These are phyloP conservation scores for Gila robusta DNA, from an alignment of 2,797 vertebrate genomes.

Conservation along the genomic window DNA sequence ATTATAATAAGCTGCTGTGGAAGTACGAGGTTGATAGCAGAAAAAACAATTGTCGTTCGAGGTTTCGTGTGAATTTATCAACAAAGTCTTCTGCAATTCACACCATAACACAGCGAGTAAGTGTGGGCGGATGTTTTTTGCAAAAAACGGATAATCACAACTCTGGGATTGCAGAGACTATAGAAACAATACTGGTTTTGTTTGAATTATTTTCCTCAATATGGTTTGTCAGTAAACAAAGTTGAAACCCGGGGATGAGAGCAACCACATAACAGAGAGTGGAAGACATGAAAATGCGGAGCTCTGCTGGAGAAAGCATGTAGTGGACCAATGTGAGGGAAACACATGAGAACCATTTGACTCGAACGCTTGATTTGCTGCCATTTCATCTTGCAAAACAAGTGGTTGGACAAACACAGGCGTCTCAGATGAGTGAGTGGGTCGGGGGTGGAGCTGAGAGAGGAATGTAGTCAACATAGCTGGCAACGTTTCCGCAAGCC, in stretches of 20 bases:
- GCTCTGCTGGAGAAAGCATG: conserved; percentile 25
- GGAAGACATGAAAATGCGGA: conserved; percentile 41
- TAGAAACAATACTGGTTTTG: conserved; percentile 49
- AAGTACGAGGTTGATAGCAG: neutral
- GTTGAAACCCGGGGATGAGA: conserved; percentile 12
- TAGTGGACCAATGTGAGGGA: conserved; percentile 19
- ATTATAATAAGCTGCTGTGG: neutral
- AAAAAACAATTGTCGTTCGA: neutral
- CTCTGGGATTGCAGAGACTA: conserved; percentile 22
- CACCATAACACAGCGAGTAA: conserved; percentile 3
- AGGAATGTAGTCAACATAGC: conserved; percentile 37
- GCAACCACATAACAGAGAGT: conserved; percentile 50
- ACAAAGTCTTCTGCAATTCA: conserved; percentile 17
- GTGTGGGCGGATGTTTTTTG: conserved; percentile 50
- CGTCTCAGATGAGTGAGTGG: conserved; percentile 44
- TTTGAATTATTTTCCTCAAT: conserved; percentile 49
- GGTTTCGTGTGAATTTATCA: conserved; percentile 27
- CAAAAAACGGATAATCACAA: conserved; percentile 44
- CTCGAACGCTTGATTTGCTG: conserved; percentile 37
- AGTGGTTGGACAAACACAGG: conserved; percentile 38
- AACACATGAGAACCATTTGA: conserved; percentile 48
- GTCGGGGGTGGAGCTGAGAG: conserved; percentile 17
- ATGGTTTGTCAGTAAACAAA: conserved; percentile 54
- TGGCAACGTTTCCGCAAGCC: conserved; percentile 16
- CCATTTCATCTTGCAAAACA: conserved; percentile 50